phyloP scores from a whole-genome alignment of 1,140 invertebrate species.

The Anthonomus grandis region DNA sequence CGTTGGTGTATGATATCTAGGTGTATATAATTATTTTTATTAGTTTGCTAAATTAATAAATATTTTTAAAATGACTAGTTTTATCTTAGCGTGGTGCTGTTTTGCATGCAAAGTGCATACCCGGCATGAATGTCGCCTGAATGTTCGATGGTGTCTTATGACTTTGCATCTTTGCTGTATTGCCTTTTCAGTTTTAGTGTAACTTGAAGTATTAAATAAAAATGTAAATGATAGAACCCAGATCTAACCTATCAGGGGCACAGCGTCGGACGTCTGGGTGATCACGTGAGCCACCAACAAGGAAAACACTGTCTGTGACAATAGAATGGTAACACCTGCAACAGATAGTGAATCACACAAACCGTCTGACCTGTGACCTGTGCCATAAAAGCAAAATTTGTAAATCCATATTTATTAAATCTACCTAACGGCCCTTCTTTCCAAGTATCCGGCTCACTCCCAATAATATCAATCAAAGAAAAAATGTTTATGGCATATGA shows the following conservation, averaged over 20 bases:
- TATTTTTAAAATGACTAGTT: constrained; percentile 30
- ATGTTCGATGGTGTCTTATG: not conserved
- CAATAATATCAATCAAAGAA: constrained; percentile 43
- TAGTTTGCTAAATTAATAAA: no score
- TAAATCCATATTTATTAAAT: no score
- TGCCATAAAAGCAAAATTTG: constrained; percentile 28
- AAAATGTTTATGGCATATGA: constrained; percentile 44
- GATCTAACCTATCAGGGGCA: constrained; percentile 91
- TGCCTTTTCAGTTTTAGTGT: constrained; percentile 35
- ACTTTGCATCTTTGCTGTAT: constrained; percentile 17
- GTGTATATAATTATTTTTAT: no score
- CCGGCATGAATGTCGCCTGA: not conserved
- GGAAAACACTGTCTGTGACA: constrained; percentile 99
- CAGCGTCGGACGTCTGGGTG: constrained; percentile 95
- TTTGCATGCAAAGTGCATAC: constrained; percentile 37
- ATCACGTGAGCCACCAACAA: constrained; percentile 95
- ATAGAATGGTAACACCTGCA: constrained; percentile 98
- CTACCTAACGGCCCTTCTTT: constrained; percentile 40
- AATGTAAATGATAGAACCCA: constrained; percentile 32
- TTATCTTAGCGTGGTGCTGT: constrained; percentile 46
- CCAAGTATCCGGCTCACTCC: constrained; percentile 50
- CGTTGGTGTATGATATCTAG: no score
- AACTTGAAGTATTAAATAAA: constrained; percentile 36
- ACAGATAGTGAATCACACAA: constrained; percentile 55
- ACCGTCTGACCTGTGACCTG: constrained; percentile 45